These are phyloP conservation scores for Diachasma alloeum DNA, from an alignment of 1,140 invertebrate species.

Conservation along the genomic window DNA sequence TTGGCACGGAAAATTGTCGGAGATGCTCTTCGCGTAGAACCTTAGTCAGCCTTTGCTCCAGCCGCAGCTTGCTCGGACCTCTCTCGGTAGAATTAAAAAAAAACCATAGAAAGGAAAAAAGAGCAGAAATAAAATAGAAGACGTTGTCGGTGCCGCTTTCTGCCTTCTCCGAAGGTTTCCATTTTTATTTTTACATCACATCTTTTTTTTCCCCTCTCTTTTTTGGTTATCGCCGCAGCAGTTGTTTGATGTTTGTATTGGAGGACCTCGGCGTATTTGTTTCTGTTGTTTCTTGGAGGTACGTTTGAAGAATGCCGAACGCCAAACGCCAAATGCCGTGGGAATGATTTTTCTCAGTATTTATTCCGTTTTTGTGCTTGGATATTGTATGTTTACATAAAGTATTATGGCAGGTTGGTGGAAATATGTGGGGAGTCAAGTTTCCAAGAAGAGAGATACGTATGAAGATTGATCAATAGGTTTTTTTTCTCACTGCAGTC, in stretches of 20 bases:
- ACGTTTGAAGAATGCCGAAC: constrained; percentile 10
- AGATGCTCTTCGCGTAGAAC: constrained; percentile 34
- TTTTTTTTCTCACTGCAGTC: not conserved
- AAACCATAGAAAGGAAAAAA: not conserved
- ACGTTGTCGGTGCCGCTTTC: constrained; percentile 22
- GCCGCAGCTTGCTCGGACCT: constrained; percentile 16
- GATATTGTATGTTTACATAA: constrained; percentile 8
- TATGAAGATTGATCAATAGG: not conserved
- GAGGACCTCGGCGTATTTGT: constrained; percentile 21
- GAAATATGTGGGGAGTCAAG: not conserved
- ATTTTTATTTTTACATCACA: constrained; percentile 1
- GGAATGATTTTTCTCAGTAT: constrained; percentile 16
- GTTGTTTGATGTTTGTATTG: constrained; percentile 38
- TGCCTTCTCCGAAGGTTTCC: not conserved
- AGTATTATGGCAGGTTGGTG: constrained; percentile 14
- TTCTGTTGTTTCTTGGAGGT: constrained; percentile 31
- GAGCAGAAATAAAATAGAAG: constrained; percentile 9
- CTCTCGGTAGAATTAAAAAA: constrained; percentile 38
- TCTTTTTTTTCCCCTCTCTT: not conserved
- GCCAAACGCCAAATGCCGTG: constrained; percentile 21
- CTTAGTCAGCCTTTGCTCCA: constrained; percentile 50
- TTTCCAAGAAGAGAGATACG: not conserved
- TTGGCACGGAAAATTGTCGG: constrained; percentile 13
- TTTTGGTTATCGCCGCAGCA: constrained; percentile 23
- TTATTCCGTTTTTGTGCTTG: not conserved